Percentiles rank a stretch among this genome's conserved stretches.
Conservation (phyloP, 2,797 vertebrate species). For the Eurystomus glaucurus region DNA sequence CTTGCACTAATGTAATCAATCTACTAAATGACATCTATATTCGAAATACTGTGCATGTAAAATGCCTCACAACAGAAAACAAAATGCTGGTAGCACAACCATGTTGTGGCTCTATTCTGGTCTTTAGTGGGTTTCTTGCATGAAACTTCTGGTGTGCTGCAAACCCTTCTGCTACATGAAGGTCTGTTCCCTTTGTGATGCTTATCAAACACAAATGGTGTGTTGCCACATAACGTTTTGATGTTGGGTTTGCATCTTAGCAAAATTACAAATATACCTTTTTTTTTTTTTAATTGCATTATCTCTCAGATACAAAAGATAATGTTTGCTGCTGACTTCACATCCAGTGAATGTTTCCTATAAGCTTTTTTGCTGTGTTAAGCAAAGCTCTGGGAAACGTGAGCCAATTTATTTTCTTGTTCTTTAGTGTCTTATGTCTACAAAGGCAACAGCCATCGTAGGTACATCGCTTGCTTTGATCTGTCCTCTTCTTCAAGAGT, state of each 20-base stretch:
- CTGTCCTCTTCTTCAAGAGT: neutral
- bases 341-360: neutral
- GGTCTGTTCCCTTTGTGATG: neutral
- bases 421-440: neutral
- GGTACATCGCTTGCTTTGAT: neutral
- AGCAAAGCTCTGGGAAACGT: neutral
- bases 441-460: neutral
- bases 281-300: neutral
- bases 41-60: neutral
- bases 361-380: neutral
- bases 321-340: neutral
- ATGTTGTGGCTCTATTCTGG: neutral
- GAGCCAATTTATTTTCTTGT: neutral
- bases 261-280: neutral
- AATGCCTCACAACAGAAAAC: neutral
- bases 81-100: neutral
- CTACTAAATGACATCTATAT: constrained; percentile 15
- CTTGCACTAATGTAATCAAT: constrained; percentile 57
- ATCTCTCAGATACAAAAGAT: neutral
- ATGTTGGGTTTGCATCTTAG: neutral
- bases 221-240: neutral
- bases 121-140: neutral
- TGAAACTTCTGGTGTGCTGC: neutral
- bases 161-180: neutral
- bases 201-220: neutral